These are phyloP conservation scores for Drosophila percnosoma DNA, from an alignment of 2,888 invertebrate species.

Conservation along the genomic window DNA sequence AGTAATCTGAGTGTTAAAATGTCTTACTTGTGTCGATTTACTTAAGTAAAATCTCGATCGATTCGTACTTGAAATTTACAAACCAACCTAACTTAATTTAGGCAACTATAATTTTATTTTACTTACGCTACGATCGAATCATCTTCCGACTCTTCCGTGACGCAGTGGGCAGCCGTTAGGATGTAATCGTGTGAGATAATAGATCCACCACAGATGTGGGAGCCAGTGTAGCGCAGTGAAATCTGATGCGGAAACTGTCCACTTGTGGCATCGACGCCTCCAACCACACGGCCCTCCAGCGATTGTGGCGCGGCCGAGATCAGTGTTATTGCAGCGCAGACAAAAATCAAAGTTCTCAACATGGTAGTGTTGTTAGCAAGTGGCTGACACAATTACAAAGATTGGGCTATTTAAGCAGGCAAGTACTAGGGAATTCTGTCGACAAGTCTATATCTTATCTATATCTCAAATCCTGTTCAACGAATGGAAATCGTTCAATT, in stretches of 20 bases:
- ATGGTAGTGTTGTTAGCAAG: conserved; percentile 20
- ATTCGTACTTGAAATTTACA: background rate
- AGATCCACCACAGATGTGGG: conserved; percentile 76
- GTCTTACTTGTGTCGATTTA: background rate
- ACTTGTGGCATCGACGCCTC: conserved; percentile 75
- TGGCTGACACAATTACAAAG: background rate
- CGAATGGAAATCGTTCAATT: background rate
- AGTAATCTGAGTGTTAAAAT: background rate
- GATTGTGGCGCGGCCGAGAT: conserved; percentile 46
- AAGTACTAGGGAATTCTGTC: background rate
- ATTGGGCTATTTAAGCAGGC: conserved; percentile 27
- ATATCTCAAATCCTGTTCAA: background rate
- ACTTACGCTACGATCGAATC: conserved; percentile 48
- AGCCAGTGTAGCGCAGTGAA: conserved; percentile 65
- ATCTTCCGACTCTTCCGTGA: conserved; percentile 37
- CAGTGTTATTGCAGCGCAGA: conserved; percentile 15
- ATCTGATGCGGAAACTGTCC: conserved; percentile 83
- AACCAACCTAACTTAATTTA: background rate
- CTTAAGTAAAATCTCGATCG: background rate
- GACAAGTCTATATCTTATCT: conserved; percentile 33
- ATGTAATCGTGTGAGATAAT: conserved; percentile 58
- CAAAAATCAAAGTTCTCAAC: conserved; percentile 24
- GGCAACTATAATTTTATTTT: background rate
- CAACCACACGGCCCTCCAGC: conserved; percentile 69
- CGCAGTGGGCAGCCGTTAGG: conserved; percentile 76